Evolutionary conservation across 2,888 invertebrate species (phyloP).

Genomic region (Clepsis dumicolana): DNA sequence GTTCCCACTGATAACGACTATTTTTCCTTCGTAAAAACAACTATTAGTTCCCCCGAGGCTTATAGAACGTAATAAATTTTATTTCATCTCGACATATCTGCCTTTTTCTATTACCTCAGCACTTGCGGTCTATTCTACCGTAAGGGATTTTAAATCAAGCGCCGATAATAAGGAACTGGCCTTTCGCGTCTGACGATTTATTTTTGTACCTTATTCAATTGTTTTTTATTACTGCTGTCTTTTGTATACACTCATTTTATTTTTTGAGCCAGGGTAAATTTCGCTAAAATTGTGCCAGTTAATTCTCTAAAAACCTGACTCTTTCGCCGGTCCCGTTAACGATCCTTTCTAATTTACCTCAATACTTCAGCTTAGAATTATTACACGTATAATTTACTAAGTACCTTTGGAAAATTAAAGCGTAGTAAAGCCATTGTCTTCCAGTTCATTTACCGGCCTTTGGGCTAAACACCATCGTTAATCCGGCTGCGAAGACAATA

Average conservation of each 20-base stretch:
- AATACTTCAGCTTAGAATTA: slow-evolving; percentile 10
- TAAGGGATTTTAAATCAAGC: slow-evolving; percentile 35
- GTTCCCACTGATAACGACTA: slow-evolving; percentile 34
- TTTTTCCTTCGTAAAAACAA: slow-evolving; percentile 70
- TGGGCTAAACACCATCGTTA: slow-evolving; percentile 57
- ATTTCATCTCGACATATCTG: slow-evolving; percentile 69
- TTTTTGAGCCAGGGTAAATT: neutral
- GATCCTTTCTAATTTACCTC: slow-evolving; percentile 7
- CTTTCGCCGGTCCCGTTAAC: neutral
- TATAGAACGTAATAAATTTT: slow-evolving; percentile 70
- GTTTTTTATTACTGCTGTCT: neutral
- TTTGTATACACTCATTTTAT: neutral
- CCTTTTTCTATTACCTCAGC: slow-evolving; percentile 67
- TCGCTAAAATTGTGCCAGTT: neutral
- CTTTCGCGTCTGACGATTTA: slow-evolving; percentile 12
- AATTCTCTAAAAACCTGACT: neutral
- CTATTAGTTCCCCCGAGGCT: slow-evolving; percentile 70
- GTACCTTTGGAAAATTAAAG: slow-evolving; percentile 49
- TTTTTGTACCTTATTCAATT: neutral
- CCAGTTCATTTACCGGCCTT: slow-evolving; percentile 51
- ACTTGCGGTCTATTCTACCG: slow-evolving; percentile 46
- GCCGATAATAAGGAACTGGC: slow-evolving; percentile 17
- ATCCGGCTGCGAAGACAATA: slow-evolving; percentile 59
- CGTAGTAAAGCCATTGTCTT: slow-evolving; percentile 55
- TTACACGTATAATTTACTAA: slow-evolving; percentile 37